phyloP scores from a whole-genome alignment of 2,888 invertebrate species.

The Neoaliturus tenellus region DNA sequence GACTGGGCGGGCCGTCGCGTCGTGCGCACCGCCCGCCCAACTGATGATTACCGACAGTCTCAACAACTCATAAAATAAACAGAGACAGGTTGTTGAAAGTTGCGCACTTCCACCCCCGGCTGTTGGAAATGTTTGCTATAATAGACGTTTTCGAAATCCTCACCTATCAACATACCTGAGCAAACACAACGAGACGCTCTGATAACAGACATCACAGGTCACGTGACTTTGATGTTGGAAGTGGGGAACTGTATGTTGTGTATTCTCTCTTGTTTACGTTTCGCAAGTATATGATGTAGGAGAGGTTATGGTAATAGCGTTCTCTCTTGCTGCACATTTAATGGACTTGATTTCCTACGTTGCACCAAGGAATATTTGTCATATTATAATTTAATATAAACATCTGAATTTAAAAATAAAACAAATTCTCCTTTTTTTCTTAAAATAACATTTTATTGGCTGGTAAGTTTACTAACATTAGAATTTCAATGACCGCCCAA shows the following conservation, averaged over 20 bases:
- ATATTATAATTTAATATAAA: too few relatives aligned
- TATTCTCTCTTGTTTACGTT: not conserved
- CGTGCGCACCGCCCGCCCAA: conserved; percentile 9
- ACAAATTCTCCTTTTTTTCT: too few relatives aligned
- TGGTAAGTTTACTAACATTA: too few relatives aligned
- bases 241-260: not conserved
- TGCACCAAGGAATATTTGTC: too few relatives aligned
- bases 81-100: conserved; percentile 9
- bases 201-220: not conserved
- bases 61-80: conserved; percentile 30
- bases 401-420: too few relatives aligned
- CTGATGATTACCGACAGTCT: not conserved
- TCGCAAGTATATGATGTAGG: not conserved
- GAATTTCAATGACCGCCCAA: too few relatives aligned
- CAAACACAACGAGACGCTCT: not conserved
- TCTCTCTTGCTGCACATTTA: too few relatives aligned
- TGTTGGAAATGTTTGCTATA: conserved; percentile 2
- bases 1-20: conserved; percentile 2
- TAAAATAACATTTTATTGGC: too few relatives aligned
- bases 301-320: not conserved
- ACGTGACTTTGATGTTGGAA: not conserved
- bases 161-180: not conserved
- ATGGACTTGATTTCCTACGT: too few relatives aligned
- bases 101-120: not conserved
- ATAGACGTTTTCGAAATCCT: not conserved